phyloP scores from a whole-genome alignment of 2,797 vertebrate genomes.

The Melanotaenia nigrans region DNA sequence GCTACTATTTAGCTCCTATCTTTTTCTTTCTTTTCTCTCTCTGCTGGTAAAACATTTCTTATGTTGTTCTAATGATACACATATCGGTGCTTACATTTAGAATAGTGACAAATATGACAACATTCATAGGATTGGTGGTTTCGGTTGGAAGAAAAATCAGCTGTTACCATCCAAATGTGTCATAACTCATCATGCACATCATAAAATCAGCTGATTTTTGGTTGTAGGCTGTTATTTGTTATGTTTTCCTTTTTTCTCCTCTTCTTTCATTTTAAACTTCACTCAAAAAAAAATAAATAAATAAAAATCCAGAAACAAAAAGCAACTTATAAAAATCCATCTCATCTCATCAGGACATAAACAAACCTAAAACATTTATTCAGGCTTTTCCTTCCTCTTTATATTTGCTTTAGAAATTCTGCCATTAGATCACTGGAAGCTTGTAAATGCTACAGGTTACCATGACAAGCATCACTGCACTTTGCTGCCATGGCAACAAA shows the following conservation, averaged over 20 bases:
- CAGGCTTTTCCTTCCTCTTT: not conserved
- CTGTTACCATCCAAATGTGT: no score
- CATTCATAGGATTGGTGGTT: no score
- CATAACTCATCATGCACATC: no score
- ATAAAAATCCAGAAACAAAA: not conserved
- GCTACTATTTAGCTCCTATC: not conserved
- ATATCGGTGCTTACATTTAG: not conserved
- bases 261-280: not conserved
- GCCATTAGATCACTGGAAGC: not conserved
- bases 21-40: not conserved
- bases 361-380: no score
- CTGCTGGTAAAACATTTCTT: no score
- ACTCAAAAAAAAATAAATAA: no score
- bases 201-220: no score
- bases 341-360: no score
- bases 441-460: conserved; percentile 1
- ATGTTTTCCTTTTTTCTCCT: not conserved
- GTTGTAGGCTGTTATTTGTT: not conserved
- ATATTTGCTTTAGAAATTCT: not conserved
- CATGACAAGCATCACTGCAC: conserved; percentile 12
- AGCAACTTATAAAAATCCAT: not conserved
- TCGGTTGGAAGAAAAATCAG: no score
- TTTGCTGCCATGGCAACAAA: conserved; percentile 17
- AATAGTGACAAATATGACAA: not conserved
- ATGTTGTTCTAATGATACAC: no score